Evolutionary conservation across 37 sponge, comb jelly and placozoan genomes (phyloP), one percentile per base, ranked within the genome.

Genomic region (Dysidea cf. avara): DNA sequence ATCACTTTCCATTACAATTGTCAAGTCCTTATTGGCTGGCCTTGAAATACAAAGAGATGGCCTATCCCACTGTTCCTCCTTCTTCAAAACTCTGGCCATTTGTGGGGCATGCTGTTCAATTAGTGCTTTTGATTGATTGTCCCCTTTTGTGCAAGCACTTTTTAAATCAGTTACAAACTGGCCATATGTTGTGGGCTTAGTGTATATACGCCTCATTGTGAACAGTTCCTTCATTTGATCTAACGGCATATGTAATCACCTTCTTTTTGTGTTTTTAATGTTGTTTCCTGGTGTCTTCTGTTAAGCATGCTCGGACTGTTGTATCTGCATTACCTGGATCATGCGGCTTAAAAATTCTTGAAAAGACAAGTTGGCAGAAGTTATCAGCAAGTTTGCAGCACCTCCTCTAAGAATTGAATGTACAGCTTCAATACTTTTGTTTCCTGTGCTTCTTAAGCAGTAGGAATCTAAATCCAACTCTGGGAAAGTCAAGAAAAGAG

Each of bases 341-440:
- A 74, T 61, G 20, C 29, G 14, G 6, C n/a, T 3, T 26, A 73
- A 30, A 7, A 73, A 59, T n/a, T n/a, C n/a, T n/a, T n/a, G n/a
- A n/a, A n/a, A n/a, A n/a, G n/a, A n/a, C n/a, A n/a, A n/a, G n/a
- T 36, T 73, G 39, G 75, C 30, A 31, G 75, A 74, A 11, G 64
- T 74, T 13, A 60, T 74, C 1, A n/a, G 75, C 2, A 74, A 64
- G 3, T 62, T 62, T 2, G 33, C 49, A 22, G 75, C 28, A 1
- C 75, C 75, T 7, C 75, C 75, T 13, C 64, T 50, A 61, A 61
- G 47, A 30, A 46, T 74, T 9, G 63, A 62, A 74, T 74, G 75
- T n/a, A 43, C 61, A 1, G 64, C 62, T 26, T 61, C 75, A 20
- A 74, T 3, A 7, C 62, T 35, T 60, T 57, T 18, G 21, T 71